A percentile compares a stretch with the other conserved stretches of the same genome.
These are phyloP conservation scores for Trissonchulus sp. DNA, from an alignment of 2,888 invertebrate species.

Conservation along the genomic window DNA sequence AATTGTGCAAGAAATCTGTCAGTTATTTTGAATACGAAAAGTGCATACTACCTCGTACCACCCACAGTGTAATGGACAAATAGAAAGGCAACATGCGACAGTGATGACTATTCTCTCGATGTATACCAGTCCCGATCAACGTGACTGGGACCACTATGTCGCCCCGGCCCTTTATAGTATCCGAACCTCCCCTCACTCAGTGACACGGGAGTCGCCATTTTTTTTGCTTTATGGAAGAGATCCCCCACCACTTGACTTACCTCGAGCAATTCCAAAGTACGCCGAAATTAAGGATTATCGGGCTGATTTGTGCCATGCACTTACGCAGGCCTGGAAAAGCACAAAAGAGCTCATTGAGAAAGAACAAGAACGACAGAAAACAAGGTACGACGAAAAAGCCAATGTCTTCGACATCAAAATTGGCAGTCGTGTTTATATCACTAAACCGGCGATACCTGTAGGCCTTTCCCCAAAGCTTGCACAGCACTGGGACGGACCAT, in stretches of 20 bases:
- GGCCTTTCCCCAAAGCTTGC: neutral
- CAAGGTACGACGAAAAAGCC: slow-evolving; percentile 6
- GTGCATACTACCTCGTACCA: slow-evolving; percentile 36
- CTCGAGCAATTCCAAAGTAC: neutral
- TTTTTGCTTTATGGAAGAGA: slow-evolving; percentile 37
- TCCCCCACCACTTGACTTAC: slow-evolving; percentile 36
- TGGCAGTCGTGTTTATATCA: neutral
- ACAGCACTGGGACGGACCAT: slow-evolving; percentile 9
- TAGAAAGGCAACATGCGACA: slow-evolving; percentile 40
- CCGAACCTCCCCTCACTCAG: slow-evolving; percentile 35
- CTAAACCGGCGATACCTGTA: neutral
- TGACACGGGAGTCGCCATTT: slow-evolving; percentile 36
- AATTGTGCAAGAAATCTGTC: slow-evolving; percentile 33
- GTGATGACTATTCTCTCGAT: slow-evolving; percentile 38
- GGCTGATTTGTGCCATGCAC: neutral
- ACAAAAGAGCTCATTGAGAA: neutral
- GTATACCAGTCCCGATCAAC: slow-evolving; percentile 34
- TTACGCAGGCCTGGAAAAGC: neutral
- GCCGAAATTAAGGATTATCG: neutral
- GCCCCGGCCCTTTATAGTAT: slow-evolving; percentile 35
- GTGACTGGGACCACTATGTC: slow-evolving; percentile 38
- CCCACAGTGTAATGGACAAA: slow-evolving; percentile 38
- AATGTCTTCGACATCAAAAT: neutral
- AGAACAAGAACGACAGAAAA: slow-evolving; percentile 11
- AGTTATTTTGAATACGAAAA: slow-evolving; percentile 30